These are phyloP conservation scores for Puma concolor DNA, from an alignment of 2,113 vertebrate genomes.

Conservation along the genomic window DNA sequence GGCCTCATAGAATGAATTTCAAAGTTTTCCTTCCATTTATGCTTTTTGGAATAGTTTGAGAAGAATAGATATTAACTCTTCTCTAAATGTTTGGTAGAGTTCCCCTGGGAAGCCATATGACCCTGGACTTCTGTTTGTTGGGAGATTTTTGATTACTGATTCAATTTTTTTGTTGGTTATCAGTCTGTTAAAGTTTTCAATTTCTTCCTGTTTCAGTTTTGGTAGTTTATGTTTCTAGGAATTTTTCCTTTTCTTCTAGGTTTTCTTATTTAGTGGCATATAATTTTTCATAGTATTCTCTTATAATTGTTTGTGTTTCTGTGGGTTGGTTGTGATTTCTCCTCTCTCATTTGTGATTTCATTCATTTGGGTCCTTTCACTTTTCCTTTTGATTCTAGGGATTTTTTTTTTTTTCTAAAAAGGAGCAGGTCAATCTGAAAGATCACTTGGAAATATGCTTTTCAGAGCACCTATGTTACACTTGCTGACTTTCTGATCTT, in stretches of 20 bases:
- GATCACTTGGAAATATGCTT: not conserved
- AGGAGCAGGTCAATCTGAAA: not conserved
- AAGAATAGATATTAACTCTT: not conserved
- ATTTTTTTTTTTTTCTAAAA: constrained; percentile 23
- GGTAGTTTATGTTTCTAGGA: not conserved
- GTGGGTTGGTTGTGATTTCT: not conserved
- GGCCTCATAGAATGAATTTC: not conserved
- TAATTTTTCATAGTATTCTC: not conserved
- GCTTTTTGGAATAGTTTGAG: not conserved
- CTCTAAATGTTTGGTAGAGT: not conserved
- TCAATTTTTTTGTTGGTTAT: not conserved
- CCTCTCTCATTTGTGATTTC: not conserved
- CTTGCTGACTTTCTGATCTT: not conserved
- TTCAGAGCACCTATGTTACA: not conserved
- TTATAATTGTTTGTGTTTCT: not conserved
- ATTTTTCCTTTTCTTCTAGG: not conserved
- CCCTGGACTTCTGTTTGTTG: not conserved
- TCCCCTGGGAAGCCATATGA: not conserved
- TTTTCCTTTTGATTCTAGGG: not conserved
- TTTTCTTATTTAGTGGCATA: not conserved
- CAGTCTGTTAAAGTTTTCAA: not conserved
- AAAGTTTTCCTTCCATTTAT: not conserved
- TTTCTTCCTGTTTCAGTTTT: not conserved
- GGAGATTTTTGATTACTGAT: not conserved
- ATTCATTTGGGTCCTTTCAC: not conserved